Evolutionary conservation across 1,140 invertebrate species (phyloP).

Genomic region (Orius laevigatus): DNA sequence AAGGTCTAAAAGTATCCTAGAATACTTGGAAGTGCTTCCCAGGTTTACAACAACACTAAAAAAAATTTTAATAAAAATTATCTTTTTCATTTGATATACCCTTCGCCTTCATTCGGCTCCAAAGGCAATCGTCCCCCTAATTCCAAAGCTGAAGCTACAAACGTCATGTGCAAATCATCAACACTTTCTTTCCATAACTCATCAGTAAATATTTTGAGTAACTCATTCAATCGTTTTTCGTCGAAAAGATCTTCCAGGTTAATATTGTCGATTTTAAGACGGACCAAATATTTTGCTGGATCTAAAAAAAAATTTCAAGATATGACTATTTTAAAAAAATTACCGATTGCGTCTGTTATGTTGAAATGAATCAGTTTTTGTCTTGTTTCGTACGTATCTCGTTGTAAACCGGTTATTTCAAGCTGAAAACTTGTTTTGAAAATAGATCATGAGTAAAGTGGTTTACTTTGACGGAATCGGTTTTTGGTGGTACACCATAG

Average conservation of each 20-base stretch:
- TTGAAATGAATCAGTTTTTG: constrained; percentile 43
- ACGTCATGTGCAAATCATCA: constrained; percentile 59
- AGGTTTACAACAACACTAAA: constrained; percentile 62
- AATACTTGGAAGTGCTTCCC: constrained; percentile 58
- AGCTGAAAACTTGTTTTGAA: constrained; percentile 31
- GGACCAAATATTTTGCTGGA: constrained; percentile 55
- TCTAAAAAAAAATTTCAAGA: constrained; percentile 23
- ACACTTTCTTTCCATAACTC: constrained; percentile 35
- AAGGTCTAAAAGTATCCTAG: constrained; percentile 49
- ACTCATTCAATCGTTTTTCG: constrained; percentile 39
- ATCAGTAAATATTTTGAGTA: constrained; percentile 55
- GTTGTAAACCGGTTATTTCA: constrained; percentile 59
- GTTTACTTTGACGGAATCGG: background rate
- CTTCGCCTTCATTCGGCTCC: constrained; percentile 67
- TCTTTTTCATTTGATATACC: constrained; percentile 34
- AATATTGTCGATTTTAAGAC: constrained; percentile 75
- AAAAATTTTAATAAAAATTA: constrained; percentile 17
- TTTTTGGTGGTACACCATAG: constrained; percentile 54
- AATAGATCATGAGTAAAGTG: background rate
- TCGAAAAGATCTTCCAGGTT: constrained; percentile 70
- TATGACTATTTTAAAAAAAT: background rate
- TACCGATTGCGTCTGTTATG: constrained; percentile 37
- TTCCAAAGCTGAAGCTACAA: constrained; percentile 64
- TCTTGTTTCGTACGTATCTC: constrained; percentile 57
- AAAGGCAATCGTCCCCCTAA: constrained; percentile 64